Evolutionary conservation across 2,888 invertebrate species (phyloP).

Genomic region (Andrena bicolor): DNA sequence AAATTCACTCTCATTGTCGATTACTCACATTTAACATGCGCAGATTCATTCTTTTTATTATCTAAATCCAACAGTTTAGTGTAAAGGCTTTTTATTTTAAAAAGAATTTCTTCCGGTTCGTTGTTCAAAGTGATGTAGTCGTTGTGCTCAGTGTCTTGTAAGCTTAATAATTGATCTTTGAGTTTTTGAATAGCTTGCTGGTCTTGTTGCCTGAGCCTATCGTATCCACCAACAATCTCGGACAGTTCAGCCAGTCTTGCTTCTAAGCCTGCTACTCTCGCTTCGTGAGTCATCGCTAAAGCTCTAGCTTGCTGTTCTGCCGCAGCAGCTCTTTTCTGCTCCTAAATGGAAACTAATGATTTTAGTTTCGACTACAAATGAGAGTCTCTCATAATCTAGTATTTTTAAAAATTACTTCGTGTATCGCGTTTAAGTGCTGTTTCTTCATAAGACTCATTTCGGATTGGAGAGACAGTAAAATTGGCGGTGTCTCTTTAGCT

Average conservation of each 20-base stretch:
- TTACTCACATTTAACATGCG: conserved; percentile 83
- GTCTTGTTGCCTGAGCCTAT: conserved; percentile 90
- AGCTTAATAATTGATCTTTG: conserved; percentile 84
- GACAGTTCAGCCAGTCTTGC: conserved; percentile 92
- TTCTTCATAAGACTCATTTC: conserved; percentile 91
- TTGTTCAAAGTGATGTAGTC: conserved; percentile 67
- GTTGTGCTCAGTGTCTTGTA: conserved; percentile 76
- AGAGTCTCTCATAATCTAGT: conserved; percentile 31
- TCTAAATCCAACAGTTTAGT: conserved; percentile 83
- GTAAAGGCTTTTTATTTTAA: conserved; percentile 85
- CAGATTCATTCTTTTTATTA: conserved; percentile 83
- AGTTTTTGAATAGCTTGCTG: conserved; percentile 90
- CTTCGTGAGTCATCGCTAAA: conserved; percentile 90
- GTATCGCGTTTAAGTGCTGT: conserved; percentile 89
- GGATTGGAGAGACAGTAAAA: conserved; percentile 89
- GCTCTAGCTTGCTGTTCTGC: conserved; percentile 91
- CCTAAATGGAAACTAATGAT: conserved; percentile 82
- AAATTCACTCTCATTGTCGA: conserved; percentile 3
- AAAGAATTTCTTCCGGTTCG: conserved; percentile 81
- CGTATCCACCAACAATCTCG: conserved; percentile 91
- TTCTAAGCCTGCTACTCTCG: conserved; percentile 91
- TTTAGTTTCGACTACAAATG: not conserved
- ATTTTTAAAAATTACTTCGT: conserved; percentile 85
- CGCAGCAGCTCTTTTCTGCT: conserved; percentile 90
- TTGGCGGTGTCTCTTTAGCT: conserved; percentile 87